Evolutionary conservation across 2,888 invertebrate genomes (phyloP).

Genomic region (Ennomos fuscantarius): DNA sequence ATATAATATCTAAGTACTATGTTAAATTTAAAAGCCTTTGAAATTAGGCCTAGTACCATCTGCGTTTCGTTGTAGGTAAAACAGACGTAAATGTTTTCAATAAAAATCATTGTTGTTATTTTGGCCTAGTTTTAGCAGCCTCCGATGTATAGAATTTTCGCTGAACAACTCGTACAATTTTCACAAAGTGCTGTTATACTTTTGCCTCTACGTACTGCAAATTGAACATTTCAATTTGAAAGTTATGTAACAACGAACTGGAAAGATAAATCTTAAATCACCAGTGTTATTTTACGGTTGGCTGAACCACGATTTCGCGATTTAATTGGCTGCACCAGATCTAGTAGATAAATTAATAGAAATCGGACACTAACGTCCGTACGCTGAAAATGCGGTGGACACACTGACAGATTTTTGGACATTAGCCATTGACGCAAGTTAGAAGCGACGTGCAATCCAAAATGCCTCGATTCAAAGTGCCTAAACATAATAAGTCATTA

Average conservation of each 20-base stretch:
- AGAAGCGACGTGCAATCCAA: conserved; percentile 13
- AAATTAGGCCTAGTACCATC: too few species aligned
- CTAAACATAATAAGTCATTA: neutral
- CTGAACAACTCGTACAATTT: conserved; percentile 13
- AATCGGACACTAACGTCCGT: conserved; percentile 34
- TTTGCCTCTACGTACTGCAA: conserved; percentile 5
- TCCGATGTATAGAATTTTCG: neutral
- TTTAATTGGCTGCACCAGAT: conserved; percentile 32
- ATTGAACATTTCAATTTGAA: conserved; percentile 21
- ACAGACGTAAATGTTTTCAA: too few species aligned
- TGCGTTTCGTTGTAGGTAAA: too few species aligned
- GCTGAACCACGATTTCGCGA: conserved; percentile 20
- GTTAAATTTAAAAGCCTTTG: too few species aligned
- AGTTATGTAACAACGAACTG: conserved; percentile 17
- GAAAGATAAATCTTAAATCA: conserved; percentile 29
- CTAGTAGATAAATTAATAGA: conserved; percentile 38
- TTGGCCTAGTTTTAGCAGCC: neutral
- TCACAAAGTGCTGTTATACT: conserved; percentile 12
- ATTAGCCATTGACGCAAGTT: conserved; percentile 29
- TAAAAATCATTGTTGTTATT: neutral
- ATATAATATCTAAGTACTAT: too few species aligned
- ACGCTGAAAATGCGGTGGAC: conserved; percentile 25
- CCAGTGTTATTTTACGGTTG: conserved; percentile 29
- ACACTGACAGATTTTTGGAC: conserved; percentile 37
- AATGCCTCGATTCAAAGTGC: conserved; percentile 11